These are phyloP conservation scores for Mormyrus proboscirostris DNA, from an alignment of 2,797 vertebrate genomes.

Conservation along the genomic window DNA sequence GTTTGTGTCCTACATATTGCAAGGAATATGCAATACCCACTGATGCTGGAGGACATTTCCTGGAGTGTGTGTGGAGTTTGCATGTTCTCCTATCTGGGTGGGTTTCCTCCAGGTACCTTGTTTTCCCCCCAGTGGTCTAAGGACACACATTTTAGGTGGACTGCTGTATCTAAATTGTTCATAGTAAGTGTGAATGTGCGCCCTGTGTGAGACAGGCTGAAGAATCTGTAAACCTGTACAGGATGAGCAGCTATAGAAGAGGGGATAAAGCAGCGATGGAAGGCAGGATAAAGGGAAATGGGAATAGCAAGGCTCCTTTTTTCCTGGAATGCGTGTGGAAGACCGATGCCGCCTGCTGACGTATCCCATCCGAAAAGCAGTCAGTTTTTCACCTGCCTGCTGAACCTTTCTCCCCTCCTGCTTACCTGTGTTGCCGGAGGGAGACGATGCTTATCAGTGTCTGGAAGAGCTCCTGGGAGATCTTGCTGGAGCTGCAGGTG, in stretches of 20 bases:
- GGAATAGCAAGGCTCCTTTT: background rate
- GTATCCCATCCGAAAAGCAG: background rate
- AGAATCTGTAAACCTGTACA: background rate
- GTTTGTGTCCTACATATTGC: background rate
- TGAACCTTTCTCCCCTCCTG: background rate
- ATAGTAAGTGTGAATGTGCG: background rate
- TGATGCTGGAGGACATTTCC: background rate
- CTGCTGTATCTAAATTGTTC: background rate
- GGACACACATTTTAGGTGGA: background rate
- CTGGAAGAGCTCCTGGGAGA: constrained; percentile 74
- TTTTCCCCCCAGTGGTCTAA: background rate
- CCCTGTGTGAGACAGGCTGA: background rate
- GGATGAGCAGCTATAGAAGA: background rate
- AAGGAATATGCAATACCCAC: background rate
- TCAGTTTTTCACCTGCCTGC: background rate
- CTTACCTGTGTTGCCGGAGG: constrained; percentile 66
- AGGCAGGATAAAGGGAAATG: background rate
- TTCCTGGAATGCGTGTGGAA: background rate
- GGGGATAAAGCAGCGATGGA: background rate
- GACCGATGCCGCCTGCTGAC: background rate
- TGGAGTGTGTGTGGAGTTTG: background rate
- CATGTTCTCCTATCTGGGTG: background rate
- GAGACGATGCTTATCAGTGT: constrained; percentile 60
- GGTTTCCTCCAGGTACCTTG: background rate
- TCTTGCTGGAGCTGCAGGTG: constrained; percentile 70